Evolutionary conservation across 1,140 invertebrate genomes (phyloP).

Genomic region (Thalassaphorura encarpata): DNA sequence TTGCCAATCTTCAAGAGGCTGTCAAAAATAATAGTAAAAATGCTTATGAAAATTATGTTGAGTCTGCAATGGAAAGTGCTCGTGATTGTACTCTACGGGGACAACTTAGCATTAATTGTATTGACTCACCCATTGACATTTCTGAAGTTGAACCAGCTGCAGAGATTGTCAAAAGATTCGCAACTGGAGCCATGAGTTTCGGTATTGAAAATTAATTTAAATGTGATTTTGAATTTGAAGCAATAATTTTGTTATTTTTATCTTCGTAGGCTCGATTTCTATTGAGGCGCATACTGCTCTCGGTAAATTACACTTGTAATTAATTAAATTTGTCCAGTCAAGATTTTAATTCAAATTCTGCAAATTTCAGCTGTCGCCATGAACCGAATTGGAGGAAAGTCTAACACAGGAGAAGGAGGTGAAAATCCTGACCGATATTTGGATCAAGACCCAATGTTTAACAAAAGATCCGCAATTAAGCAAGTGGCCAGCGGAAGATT

Average conservation of each 20-base stretch:
- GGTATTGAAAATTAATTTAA: too few species aligned
- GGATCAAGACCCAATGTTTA: slow-evolving; percentile 60
- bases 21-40: slow-evolving; percentile 64
- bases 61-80: slow-evolving; percentile 77
- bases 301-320: too few species aligned
- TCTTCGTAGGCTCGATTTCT: too few species aligned
- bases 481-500: slow-evolving; percentile 96
- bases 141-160: slow-evolving; percentile 82
- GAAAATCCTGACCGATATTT: slow-evolving; percentile 77
- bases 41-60: slow-evolving; percentile 79
- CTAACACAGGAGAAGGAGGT: slow-evolving; percentile 92
- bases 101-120: slow-evolving; percentile 72
- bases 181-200: slow-evolving; percentile 76
- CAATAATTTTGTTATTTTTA: too few species aligned
- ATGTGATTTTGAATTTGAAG: too few species aligned
- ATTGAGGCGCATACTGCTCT: too few species aligned
- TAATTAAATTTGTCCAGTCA: too few species aligned
- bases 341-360: slow-evolving; percentile 91
- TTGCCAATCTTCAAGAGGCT: slow-evolving; percentile 89
- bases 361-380: slow-evolving; percentile 90
- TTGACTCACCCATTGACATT: slow-evolving; percentile 66
- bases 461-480: slow-evolving; percentile 70
- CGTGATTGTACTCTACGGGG: slow-evolving; percentile 81
- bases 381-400: slow-evolving; percentile 92
- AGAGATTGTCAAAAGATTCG: slow-evolving; percentile 75